Conservation (phyloP, 2,888 invertebrate genomes). For the Drepana falcataria region DNA sequence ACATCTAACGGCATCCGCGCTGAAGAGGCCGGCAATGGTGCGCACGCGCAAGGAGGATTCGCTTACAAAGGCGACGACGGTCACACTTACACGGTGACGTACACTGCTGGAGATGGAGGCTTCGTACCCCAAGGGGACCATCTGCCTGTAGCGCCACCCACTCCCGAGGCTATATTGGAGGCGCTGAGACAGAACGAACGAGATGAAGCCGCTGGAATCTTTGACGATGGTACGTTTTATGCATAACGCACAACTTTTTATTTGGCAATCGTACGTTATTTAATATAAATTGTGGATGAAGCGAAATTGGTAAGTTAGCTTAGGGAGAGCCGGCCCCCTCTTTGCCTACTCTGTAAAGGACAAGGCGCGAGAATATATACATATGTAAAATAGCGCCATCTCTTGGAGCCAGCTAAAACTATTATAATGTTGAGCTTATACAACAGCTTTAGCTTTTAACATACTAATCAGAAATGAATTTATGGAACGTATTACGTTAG, state of each 20-base stretch:
- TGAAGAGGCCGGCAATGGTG: slow-evolving; percentile 50
- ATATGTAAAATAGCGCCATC: no score
- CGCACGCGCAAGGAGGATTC: slow-evolving; percentile 68
- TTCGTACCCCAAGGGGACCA: slow-evolving; percentile 76
- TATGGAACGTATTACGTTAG: no score
- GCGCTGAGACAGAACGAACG: slow-evolving; percentile 69
- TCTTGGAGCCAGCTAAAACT: no score
- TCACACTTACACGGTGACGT: slow-evolving; percentile 68
- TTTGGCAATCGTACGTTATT: no score
- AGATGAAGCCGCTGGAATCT: slow-evolving; percentile 75
- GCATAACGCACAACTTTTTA: neutral
- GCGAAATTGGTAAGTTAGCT: no score
- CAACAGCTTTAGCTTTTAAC: no score
- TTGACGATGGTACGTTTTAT: slow-evolving; percentile 63
- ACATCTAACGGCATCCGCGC: slow-evolving; percentile 64
- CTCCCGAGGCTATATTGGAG: slow-evolving; percentile 74
- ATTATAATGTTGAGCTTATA: no score
- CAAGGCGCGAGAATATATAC: no score
- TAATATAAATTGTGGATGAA: no score
- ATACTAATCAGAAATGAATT: no score
- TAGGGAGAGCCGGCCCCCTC: no score
- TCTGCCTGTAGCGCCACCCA: slow-evolving; percentile 77
- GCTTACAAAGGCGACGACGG: slow-evolving; percentile 80
- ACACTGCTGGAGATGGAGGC: slow-evolving; percentile 78
- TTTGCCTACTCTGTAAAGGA: no score